These are phyloP conservation scores for Phalera bucephala DNA, from an alignment of 2,888 invertebrate species.

Conservation along the genomic window DNA sequence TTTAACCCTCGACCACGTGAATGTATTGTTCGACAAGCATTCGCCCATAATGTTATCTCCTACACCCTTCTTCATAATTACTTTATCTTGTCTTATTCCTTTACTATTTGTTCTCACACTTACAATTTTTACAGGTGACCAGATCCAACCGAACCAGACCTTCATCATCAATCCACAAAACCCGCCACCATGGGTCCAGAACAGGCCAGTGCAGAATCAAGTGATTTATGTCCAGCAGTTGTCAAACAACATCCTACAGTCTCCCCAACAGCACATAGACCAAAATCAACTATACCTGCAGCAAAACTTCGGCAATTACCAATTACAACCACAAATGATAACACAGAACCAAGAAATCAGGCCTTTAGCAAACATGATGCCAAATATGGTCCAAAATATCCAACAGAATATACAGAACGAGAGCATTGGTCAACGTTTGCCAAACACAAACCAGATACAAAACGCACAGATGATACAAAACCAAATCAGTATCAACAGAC, in stretches of 20 bases:
- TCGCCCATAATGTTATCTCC: too few relatives aligned
- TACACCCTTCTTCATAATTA: too few relatives aligned
- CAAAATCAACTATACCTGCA: conserved; percentile 64
- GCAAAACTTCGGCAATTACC: conserved; percentile 57
- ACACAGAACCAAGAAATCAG: conserved; percentile 44
- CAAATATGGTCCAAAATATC: conserved; percentile 40
- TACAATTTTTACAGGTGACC: conserved; percentile 49
- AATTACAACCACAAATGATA: conserved; percentile 57
- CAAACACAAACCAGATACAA: conserved; percentile 27
- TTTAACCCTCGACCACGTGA: too few relatives aligned
- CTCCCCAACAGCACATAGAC: conserved; percentile 56
- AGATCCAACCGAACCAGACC: conserved; percentile 62
- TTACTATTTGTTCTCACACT: too few relatives aligned
- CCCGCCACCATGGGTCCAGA: conserved; percentile 73
- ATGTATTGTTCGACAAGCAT: too few relatives aligned
- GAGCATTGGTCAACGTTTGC: conserved; percentile 22
- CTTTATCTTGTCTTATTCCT: too few relatives aligned
- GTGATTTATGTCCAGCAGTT: conserved; percentile 68
- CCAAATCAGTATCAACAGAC: conserved; percentile 16
- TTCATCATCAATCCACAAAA: conserved; percentile 68
- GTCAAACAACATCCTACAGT: conserved; percentile 54
- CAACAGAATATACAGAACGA: conserved; percentile 32
- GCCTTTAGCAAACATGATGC: conserved; percentile 37
- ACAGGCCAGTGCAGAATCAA: conserved; percentile 54
- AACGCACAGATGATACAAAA: conserved; percentile 28